Conservation (phyloP, 1,140 invertebrate species). For the Sycophaga agraensis region DNA sequence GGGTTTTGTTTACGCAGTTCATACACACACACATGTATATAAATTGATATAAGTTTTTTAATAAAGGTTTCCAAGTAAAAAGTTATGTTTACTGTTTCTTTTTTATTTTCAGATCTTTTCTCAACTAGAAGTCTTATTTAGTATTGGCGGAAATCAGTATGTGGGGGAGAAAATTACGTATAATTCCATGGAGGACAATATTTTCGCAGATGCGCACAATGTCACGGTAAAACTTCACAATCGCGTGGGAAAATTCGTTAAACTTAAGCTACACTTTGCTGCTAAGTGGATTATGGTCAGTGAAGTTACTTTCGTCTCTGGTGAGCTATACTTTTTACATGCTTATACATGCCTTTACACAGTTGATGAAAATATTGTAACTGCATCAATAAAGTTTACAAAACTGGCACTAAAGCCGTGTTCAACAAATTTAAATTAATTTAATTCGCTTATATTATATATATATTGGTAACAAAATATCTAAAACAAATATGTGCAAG, state of each 20-base stretch:
- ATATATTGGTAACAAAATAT: too few species aligned
- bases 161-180: slow-evolving; percentile 73
- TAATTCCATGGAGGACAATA: slow-evolving; percentile 75
- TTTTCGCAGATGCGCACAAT: slow-evolving; percentile 80
- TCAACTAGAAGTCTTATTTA: slow-evolving; percentile 78
- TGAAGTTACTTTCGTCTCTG: slow-evolving; percentile 81
- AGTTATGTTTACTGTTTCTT: too few species aligned
- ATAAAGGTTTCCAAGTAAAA: too few species aligned
- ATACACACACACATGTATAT: too few species aligned
- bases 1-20: too few species aligned
- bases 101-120: slow-evolving; percentile 68
- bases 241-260: slow-evolving; percentile 78
- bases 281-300: slow-evolving; percentile 87
- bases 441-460: too few species aligned
- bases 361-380: neutral
- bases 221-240: slow-evolving; percentile 83
- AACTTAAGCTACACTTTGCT: slow-evolving; percentile 78
- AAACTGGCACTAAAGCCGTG: too few species aligned
- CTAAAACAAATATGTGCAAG: too few species aligned
- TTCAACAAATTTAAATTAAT: too few species aligned
- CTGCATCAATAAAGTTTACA: neutral
- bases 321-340: slow-evolving; percentile 53
- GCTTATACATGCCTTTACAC: too few species aligned
- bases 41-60: too few species aligned
- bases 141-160: slow-evolving; percentile 77